phyloP scores from a whole-genome alignment of 2,113 vertebrate genomes.

The Erythrocercus mccallii region DNA sequence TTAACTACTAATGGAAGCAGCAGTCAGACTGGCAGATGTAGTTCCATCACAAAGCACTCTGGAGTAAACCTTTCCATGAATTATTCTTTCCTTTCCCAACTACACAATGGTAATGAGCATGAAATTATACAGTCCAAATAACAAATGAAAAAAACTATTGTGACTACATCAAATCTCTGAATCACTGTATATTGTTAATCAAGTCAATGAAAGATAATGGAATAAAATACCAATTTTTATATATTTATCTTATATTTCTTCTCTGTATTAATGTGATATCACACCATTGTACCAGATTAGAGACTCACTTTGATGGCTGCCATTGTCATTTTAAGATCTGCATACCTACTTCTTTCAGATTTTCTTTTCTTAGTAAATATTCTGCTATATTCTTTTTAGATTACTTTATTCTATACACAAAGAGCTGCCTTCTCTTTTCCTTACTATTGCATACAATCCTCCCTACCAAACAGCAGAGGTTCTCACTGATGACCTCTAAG shows the following conservation, averaged over 20 bases:
- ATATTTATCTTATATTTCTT: not conserved
- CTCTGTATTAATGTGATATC: not conserved
- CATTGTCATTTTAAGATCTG: not conserved
- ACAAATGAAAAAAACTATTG: not conserved
- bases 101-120: not conserved
- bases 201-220: not conserved
- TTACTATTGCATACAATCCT: not conserved
- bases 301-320: not conserved
- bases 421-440: not conserved
- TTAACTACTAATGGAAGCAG: not conserved
- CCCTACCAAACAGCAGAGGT: not conserved
- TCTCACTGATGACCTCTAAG: not conserved
- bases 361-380: not conserved
- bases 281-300: not conserved
- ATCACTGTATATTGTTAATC: not conserved
- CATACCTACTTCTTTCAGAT: not conserved
- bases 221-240: not conserved
- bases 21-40: not conserved
- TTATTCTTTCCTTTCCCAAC: not conserved
- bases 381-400: not conserved
- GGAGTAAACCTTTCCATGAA: not conserved
- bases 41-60: not conserved
- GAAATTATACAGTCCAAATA: not conserved
- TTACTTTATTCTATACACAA: not conserved
- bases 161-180: not conserved